Evolutionary conservation across 2,888 invertebrate species (phyloP).

Genomic region (Quadriops clusia): DNA sequence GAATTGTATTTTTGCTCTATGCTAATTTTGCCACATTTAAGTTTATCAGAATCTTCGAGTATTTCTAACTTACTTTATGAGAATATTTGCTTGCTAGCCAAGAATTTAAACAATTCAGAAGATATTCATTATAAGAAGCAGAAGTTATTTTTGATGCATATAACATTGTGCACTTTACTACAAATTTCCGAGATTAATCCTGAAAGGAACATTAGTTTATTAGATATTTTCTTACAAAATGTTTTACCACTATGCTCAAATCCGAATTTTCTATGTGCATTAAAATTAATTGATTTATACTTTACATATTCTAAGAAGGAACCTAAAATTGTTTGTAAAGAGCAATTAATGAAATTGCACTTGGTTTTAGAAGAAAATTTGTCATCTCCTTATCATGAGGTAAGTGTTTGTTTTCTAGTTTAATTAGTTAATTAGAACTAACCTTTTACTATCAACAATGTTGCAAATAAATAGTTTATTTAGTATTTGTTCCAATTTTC

Average conservation of each 20-base stretch:
- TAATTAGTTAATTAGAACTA: conserved; percentile 5
- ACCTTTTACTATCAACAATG: conserved; percentile 2
- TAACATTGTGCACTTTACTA: conserved; percentile 42
- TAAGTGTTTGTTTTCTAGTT: conserved; percentile 31
- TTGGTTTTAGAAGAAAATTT: conserved; percentile 48
- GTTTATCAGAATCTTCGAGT: conserved; percentile 20
- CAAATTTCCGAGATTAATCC: too few relatives aligned
- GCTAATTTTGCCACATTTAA: conserved; percentile 46
- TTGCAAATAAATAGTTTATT: too few relatives aligned
- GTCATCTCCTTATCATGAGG: conserved; percentile 55
- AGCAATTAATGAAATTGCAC: conserved; percentile 40
- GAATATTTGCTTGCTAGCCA: too few relatives aligned
- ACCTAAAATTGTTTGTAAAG: conserved; percentile 34
- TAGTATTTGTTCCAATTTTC: too few relatives aligned
- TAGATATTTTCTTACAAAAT: conserved; percentile 34
- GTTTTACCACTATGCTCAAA: conserved; percentile 39
- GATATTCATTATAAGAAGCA: too few relatives aligned
- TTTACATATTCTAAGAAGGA: conserved; percentile 39
- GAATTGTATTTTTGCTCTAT: conserved; percentile 38
- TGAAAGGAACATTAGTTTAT: too few relatives aligned
- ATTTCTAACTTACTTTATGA: too few relatives aligned
- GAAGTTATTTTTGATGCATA: conserved; percentile 42
- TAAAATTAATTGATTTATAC: conserved; percentile 45
- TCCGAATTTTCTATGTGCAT: conserved; percentile 38
- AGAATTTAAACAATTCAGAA: too few relatives aligned